Percentiles rank a stretch among this genome's conserved stretches.
Evolutionary conservation across 2,888 invertebrate species (phyloP).

Genomic region (Synergus umbraculus): DNA sequence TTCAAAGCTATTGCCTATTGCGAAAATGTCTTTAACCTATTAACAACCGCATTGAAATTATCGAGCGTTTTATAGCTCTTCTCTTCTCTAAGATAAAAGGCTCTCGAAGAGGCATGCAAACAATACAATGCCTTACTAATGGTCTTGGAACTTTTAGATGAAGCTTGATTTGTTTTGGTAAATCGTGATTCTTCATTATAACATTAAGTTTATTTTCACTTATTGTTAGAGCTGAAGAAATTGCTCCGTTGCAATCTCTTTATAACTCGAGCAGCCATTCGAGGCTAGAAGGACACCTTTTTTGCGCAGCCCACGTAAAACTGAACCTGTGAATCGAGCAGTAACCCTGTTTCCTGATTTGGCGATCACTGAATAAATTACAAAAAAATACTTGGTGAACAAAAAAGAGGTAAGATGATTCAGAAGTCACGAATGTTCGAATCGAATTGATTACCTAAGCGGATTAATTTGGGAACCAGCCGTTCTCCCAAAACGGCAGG

Average conservation of each 20-base stretch:
- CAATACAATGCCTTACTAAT: neutral
- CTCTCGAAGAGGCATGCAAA: neutral
- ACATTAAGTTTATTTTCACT: neutral
- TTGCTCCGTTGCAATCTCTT: neutral
- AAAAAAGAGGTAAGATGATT: constrained; percentile 38
- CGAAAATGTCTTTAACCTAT: constrained; percentile 15
- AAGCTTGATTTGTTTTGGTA: too few relatives aligned
- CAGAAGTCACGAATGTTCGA: constrained; percentile 25
- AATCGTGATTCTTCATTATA: neutral
- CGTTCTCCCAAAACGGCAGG: neutral
- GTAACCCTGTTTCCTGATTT: constrained; percentile 27
- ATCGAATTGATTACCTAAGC: constrained; percentile 26
- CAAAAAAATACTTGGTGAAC: neutral
- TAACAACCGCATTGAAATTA: constrained; percentile 4
- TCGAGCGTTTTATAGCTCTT: neutral
- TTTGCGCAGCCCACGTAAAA: constrained; percentile 23
- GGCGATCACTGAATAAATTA: neutral
- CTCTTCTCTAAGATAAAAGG: neutral
- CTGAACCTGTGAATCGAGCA: constrained; percentile 20
- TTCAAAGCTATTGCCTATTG: constrained; percentile 9
- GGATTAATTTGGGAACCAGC: neutral
- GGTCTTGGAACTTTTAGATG: neutral
- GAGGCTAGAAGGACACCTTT: neutral
- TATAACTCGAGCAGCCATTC: neutral
- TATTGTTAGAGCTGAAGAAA: neutral